Conservation (phyloP, 2,888 invertebrate species). For the Metellina segmentata region DNA sequence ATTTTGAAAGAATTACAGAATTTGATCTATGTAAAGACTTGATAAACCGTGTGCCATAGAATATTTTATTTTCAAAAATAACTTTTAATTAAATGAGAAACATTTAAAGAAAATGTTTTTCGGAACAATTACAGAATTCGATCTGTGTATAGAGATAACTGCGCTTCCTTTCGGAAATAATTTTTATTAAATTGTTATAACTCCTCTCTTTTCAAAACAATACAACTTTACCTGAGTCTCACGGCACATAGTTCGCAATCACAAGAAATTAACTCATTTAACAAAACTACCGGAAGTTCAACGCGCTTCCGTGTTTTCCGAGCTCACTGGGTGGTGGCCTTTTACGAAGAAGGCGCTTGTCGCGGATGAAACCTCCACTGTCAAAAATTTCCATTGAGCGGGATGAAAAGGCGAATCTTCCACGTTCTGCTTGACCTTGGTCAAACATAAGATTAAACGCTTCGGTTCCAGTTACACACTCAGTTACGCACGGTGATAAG, state of each 20-base stretch:
- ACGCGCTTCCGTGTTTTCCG: no score
- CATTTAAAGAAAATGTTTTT: background rate
- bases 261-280: no score
- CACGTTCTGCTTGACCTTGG: constrained; percentile 65
- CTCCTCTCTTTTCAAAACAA: no score
- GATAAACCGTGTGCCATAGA: no score
- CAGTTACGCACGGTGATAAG: constrained; percentile 31
- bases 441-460: constrained; percentile 45
- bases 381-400: background rate
- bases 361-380: no score
- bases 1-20: background rate
- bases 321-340: no score
- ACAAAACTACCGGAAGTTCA: no score
- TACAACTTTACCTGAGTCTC: no score
- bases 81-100: background rate
- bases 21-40: no score
- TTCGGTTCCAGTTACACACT: constrained; percentile 8
- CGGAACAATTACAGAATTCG: background rate
- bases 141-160: no score
- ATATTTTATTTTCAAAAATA: background rate
- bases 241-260: no score
- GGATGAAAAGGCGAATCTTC: constrained; percentile 30
- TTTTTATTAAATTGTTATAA: background rate
- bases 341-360: no score
- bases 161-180: background rate